These are phyloP conservation scores for Rhinolophus ferrumequinum DNA, from an alignment of 2,113 vertebrate genomes.

Conservation along the genomic window DNA sequence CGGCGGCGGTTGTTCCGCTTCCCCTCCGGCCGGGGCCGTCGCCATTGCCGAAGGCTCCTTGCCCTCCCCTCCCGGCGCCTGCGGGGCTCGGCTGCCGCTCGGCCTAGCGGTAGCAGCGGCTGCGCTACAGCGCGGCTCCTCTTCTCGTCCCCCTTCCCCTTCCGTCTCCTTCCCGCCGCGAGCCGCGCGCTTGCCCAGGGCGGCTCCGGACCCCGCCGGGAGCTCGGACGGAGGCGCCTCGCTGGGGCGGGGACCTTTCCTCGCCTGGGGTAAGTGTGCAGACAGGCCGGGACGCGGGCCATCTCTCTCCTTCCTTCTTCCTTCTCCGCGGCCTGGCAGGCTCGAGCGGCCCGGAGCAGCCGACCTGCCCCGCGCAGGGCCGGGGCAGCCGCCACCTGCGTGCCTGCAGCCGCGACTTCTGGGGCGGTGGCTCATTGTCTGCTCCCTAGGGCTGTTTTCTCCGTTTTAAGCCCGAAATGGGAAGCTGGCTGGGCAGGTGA, in stretches of 20 bases:
- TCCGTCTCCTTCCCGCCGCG: neutral
- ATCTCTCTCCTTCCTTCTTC: constrained; percentile 1
- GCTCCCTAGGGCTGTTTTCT: constrained; percentile 42
- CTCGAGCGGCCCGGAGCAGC: neutral
- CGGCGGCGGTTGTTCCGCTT: constrained; percentile 79
- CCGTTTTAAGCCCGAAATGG: neutral
- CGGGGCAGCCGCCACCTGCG: constrained; percentile 62
- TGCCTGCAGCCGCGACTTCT: neutral
- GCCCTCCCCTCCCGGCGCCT: constrained; percentile 54
- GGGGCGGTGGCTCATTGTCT: constrained; percentile 82
- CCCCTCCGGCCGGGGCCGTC: constrained; percentile 76
- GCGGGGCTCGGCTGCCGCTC: constrained; percentile 44
- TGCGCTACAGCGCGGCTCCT: constrained; percentile 9
- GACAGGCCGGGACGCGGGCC: neutral
- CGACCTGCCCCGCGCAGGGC: neutral
- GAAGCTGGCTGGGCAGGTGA: neutral
- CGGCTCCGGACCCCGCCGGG: constrained; percentile 40
- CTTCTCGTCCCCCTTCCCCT: neutral
- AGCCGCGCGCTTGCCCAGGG: constrained; percentile 26
- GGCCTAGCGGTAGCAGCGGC: constrained; percentile 43
- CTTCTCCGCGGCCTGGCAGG: constrained; percentile 43
- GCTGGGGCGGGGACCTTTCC: constrained; percentile 65
- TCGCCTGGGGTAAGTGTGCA: constrained; percentile 67
- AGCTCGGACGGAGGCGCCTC: constrained; percentile 53
- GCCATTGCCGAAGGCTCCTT: constrained; percentile 79